These are phyloP conservation scores for Meloe dianella DNA, from an alignment of 2,888 invertebrate genomes.

Conservation along the genomic window DNA sequence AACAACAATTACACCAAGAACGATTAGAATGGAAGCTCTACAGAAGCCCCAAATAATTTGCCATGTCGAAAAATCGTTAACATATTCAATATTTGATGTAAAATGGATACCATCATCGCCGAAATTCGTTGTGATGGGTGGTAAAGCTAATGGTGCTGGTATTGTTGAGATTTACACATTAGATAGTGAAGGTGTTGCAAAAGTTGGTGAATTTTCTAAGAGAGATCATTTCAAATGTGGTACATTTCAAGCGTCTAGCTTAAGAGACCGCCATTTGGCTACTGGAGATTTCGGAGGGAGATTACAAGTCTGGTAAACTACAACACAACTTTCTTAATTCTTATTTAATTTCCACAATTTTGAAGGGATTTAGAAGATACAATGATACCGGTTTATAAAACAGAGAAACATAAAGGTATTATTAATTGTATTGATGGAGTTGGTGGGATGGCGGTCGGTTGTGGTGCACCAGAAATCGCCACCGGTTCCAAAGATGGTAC, in stretches of 20 bases:
- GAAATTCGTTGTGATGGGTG: constrained; percentile 89
- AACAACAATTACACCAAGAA: no score
- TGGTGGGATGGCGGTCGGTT: constrained; percentile 80
- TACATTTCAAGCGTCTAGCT: constrained; percentile 87
- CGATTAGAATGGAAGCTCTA: constrained; percentile 64
- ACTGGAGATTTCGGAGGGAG: constrained; percentile 90
- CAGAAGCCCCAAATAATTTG: constrained; percentile 91
- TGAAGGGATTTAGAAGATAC: constrained; percentile 81
- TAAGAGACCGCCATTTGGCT: constrained; percentile 81
- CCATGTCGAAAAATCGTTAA: constrained; percentile 80
- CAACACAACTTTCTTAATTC: neutral
- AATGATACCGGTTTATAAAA: constrained; percentile 76
- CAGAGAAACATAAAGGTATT: constrained; percentile 79
- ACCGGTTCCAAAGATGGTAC: constrained; percentile 92
- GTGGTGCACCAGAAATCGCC: constrained; percentile 93
- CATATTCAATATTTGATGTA: constrained; percentile 89
- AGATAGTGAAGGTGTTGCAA: constrained; percentile 73
- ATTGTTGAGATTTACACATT: constrained; percentile 83
- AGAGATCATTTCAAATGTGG: constrained; percentile 90
- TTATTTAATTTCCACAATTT: constrained; percentile 7
- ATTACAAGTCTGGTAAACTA: constrained; percentile 79
- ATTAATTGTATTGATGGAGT: constrained; percentile 92
- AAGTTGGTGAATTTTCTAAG: constrained; percentile 76
- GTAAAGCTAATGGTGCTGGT: constrained; percentile 84
- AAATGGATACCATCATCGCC: constrained; percentile 96